phyloP scores from a whole-genome alignment of 2,113 vertebrate species.

The Dunckerocampus dactyliophorus region DNA sequence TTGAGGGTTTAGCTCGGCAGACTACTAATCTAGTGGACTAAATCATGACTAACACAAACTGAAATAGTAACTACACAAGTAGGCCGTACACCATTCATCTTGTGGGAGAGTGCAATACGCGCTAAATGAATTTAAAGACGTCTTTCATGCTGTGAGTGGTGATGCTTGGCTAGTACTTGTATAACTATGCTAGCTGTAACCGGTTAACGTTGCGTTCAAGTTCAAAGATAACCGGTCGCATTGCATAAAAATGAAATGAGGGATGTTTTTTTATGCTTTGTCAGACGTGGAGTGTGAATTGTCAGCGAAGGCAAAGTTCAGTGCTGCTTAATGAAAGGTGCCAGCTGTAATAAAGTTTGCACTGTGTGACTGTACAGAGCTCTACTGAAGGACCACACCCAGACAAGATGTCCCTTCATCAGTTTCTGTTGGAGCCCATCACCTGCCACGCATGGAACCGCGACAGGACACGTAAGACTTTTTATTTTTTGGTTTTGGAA shows the following conservation, averaged over 20 bases:
- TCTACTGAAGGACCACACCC: conserved; percentile 64
- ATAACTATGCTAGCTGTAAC: conserved; percentile 7
- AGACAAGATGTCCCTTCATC: conserved; percentile 92
- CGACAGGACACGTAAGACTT: conserved; percentile 89
- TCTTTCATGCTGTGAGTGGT: background rate
- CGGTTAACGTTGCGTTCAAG: background rate
- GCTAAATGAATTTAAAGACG: background rate
- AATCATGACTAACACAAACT: too few relatives aligned
- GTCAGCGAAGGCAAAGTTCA: conserved; percentile 10
- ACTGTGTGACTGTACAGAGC: conserved; percentile 47
- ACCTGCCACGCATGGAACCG: conserved; percentile 98
- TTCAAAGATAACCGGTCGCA: background rate
- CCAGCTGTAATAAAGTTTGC: background rate
- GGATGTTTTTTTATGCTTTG: background rate
- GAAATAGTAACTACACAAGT: background rate
- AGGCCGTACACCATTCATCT: background rate
- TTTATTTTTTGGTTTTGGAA: background rate
- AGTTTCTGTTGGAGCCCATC: conserved; percentile 97
- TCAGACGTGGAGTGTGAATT: background rate
- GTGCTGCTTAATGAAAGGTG: background rate
- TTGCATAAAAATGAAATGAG: background rate
- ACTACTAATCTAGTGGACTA: background rate
- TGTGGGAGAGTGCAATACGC: background rate
- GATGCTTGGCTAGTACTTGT: conserved; percentile 1
- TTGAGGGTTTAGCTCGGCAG: background rate